These are phyloP conservation scores for Phyllotis vaccarum DNA, from an alignment of 2,797 vertebrate genomes.

Conservation along the genomic window DNA sequence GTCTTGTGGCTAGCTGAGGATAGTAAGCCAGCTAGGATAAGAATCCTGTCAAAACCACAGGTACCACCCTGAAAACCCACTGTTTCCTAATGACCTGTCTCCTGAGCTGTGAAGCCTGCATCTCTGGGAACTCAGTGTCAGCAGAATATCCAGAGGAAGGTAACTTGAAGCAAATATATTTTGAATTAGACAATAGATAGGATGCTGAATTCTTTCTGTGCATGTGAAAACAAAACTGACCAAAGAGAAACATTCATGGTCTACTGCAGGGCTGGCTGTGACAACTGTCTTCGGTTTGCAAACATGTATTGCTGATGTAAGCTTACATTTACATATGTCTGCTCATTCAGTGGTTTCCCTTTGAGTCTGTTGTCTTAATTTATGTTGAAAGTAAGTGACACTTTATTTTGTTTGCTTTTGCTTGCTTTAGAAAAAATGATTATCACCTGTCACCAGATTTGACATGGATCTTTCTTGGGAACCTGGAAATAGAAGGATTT, in stretches of 20 bases:
- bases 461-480: neutral
- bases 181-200: neutral
- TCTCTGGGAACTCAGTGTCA: neutral
- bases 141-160: neutral
- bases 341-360: neutral
- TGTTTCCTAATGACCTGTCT: rapidly evolving
- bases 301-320: neutral
- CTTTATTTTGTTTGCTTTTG: neutral
- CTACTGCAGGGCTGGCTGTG: neutral
- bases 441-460: neutral
- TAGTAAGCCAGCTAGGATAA: neutral
- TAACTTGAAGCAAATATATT: neutral
- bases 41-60: neutral
- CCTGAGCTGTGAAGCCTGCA: rapidly evolving
- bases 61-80: neutral
- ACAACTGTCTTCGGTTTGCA: neutral
- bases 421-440: neutral
- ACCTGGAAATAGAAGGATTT: neutral
- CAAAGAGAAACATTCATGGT: neutral
- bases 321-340: neutral
- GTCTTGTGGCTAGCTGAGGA: neutral
- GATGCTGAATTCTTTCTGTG: neutral
- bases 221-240: neutral
- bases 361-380: neutral
- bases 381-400: neutral